Conservation (phyloP, 2,888 invertebrate genomes). For the Catocala nupta region DNA sequence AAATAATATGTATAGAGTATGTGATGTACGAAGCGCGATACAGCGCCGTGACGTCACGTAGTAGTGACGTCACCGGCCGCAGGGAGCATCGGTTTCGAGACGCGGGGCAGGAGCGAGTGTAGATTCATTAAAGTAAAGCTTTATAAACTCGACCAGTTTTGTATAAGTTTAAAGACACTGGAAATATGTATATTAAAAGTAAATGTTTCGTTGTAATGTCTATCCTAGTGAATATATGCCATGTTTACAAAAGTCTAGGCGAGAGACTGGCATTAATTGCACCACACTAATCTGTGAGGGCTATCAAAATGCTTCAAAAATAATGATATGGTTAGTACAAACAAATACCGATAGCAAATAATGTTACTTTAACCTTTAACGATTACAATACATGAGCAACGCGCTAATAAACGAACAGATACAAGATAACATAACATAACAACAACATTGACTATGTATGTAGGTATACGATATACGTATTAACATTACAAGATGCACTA, state of each 20-base stretch:
- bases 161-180: too few relatives aligned
- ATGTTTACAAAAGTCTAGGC: not conserved
- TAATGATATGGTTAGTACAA: slow-evolving; percentile 26
- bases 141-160: too few relatives aligned
- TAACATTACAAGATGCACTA: slow-evolving; percentile 1
- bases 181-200: too few relatives aligned
- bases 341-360: slow-evolving; percentile 21
- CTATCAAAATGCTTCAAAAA: slow-evolving; percentile 49
- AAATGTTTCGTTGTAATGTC: too few relatives aligned
- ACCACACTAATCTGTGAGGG: slow-evolving; percentile 27
- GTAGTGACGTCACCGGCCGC: too few relatives aligned
- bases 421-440: slow-evolving; percentile 13
- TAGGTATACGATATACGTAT: not conserved
- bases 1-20: not conserved
- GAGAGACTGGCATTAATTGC: slow-evolving; percentile 19
- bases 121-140: too few relatives aligned
- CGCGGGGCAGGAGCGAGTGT: too few relatives aligned
- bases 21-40: too few relatives aligned
- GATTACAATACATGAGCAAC: slow-evolving; percentile 31
- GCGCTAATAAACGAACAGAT: not conserved
- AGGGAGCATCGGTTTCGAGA: too few relatives aligned
- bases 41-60: too few relatives aligned
- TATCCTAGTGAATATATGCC: too few relatives aligned
- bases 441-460: not conserved
- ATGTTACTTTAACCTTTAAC: slow-evolving; percentile 32